These are phyloP conservation scores for Petrolisthes manimaculis DNA, from an alignment of 2,888 invertebrate genomes.

Conservation along the genomic window DNA sequence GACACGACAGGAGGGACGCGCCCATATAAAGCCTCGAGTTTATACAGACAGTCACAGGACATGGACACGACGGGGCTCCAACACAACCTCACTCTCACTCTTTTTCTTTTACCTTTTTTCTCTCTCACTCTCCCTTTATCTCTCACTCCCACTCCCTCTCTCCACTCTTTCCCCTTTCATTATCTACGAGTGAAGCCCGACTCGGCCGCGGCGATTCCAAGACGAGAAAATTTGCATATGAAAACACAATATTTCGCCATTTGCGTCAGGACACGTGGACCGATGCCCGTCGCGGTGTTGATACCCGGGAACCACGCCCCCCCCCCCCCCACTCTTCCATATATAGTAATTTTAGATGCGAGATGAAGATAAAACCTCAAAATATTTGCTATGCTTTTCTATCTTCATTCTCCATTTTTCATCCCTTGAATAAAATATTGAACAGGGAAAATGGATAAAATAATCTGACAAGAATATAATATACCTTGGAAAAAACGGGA, in stretches of 20 bases:
- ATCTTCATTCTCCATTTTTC: too few relatives aligned
- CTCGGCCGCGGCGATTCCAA: slow-evolving; percentile 17
- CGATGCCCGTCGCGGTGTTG: background rate
- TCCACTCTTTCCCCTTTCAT: slow-evolving; percentile 18
- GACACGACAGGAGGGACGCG: slow-evolving; percentile 47
- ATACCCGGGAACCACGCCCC: background rate
- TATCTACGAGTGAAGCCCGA: slow-evolving; percentile 34
- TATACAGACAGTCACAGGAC: slow-evolving; percentile 37
- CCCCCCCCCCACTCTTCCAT: too few relatives aligned
- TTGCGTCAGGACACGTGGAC: slow-evolving; percentile 50
- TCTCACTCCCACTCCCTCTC: too few relatives aligned
- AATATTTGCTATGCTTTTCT: too few relatives aligned
- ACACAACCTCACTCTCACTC: background rate
- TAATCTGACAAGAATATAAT: too few relatives aligned
- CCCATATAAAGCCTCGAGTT: slow-evolving; percentile 48
- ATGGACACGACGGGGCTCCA: slow-evolving; percentile 4
- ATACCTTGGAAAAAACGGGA: too few relatives aligned
- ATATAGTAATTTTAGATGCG: too few relatives aligned
- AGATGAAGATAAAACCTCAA: too few relatives aligned
- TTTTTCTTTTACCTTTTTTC: too few relatives aligned
- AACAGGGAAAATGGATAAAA: too few relatives aligned
- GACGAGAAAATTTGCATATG: slow-evolving; percentile 48
- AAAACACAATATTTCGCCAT: slow-evolving; percentile 57
- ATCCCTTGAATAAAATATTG: too few relatives aligned
- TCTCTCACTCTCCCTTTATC: too few relatives aligned